Evolutionary conservation across 1,140 invertebrate genomes (phyloP).

Genomic region (Apis dorsata): DNA sequence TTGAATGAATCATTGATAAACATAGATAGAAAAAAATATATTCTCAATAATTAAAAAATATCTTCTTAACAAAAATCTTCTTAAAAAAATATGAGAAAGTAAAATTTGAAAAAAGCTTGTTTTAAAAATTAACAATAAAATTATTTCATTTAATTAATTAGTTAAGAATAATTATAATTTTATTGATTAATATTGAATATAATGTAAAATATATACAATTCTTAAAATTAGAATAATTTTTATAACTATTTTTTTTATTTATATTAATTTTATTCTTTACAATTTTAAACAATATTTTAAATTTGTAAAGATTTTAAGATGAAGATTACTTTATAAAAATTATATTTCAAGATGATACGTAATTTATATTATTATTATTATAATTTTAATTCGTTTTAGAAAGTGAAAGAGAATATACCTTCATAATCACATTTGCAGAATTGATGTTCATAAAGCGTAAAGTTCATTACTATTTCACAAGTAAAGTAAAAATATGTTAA

Average conservation of each 20-base stretch:
- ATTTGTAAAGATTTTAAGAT: neutral
- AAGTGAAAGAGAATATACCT: neutral
- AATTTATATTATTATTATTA: neutral
- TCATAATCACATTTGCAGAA: neutral
- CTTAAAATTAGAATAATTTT: too few species aligned
- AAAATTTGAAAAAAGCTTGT: too few species aligned
- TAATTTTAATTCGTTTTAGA: slow-evolving; percentile 1
- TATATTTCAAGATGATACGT: neutral
- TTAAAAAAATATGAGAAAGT: too few species aligned
- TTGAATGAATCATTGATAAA: neutral
- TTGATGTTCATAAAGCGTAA: slow-evolving; percentile 7
- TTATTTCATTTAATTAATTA: too few species aligned
- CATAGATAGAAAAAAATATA: neutral
- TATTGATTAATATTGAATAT: too few species aligned
- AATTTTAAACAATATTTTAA: neutral
- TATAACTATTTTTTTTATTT: too few species aligned
- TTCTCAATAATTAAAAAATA: too few species aligned
- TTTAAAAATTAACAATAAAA: too few species aligned
- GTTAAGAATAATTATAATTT: too few species aligned
- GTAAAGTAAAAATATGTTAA: neutral
- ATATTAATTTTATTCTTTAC: too few species aligned
- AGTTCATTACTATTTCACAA: slow-evolving; percentile 10
- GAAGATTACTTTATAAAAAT: neutral
- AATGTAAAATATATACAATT: too few species aligned
- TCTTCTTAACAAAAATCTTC: too few species aligned